phyloP scores from a whole-genome alignment of 2,797 vertebrate species.

The Lutjanus argentimaculatus region DNA sequence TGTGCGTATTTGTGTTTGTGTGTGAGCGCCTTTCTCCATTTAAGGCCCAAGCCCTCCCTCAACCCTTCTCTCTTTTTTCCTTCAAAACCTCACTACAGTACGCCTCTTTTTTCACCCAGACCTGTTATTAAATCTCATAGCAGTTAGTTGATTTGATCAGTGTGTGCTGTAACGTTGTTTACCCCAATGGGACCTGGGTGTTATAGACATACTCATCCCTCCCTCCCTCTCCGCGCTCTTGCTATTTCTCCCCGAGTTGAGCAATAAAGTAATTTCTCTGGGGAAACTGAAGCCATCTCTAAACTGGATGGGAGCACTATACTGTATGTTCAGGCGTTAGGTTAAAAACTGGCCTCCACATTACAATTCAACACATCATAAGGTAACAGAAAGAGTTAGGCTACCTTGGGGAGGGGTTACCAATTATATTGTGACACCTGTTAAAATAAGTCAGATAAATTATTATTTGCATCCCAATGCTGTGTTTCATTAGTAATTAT shows the following conservation, averaged over 20 bases:
- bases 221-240: constrained; percentile 17
- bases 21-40: constrained; percentile 22
- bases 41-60: constrained; percentile 21
- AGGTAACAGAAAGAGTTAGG: too few relatives aligned
- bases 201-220: constrained; percentile 60
- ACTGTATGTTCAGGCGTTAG: constrained; percentile 4
- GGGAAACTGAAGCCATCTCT: constrained; percentile 41
- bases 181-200: constrained; percentile 58
- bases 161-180: constrained; percentile 68
- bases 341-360: too few relatives aligned
- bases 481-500: too few relatives aligned
- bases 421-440: too few relatives aligned
- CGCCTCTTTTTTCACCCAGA: constrained; percentile 31
- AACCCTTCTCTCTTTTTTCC: constrained; percentile 1
- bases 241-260: constrained; percentile 41
- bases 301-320: constrained; percentile 17
- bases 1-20: constrained; percentile 21
- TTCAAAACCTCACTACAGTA: constrained; percentile 5
- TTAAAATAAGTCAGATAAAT: too few relatives aligned
- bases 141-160: constrained; percentile 80
- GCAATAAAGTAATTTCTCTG: constrained; percentile 69
- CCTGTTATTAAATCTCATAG: constrained; percentile 72
- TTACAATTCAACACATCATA: too few relatives aligned
- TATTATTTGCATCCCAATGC: too few relatives aligned
- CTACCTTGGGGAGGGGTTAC: too few relatives aligned